Evolutionary conservation across 2,113 vertebrate species (phyloP).

Genomic region (Chloebia gouldiae): DNA sequence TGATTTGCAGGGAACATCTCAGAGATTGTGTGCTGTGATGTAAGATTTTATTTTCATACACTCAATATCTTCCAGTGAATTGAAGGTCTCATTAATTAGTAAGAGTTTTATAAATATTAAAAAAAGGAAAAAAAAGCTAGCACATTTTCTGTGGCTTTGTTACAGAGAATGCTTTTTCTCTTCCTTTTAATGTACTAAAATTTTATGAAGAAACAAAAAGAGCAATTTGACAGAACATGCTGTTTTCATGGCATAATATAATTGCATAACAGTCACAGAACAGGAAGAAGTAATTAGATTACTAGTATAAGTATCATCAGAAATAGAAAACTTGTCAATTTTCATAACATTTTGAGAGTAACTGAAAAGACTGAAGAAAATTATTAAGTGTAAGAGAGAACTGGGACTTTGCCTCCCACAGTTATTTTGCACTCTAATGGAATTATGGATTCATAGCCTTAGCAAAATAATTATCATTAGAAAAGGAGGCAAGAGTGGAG

Average conservation of each 20-base stretch:
- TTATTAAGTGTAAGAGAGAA: background rate
- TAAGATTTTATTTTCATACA: background rate
- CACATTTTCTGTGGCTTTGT: background rate
- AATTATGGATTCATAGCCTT: background rate
- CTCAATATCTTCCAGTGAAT: background rate
- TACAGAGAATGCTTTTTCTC: background rate
- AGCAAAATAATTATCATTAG: background rate
- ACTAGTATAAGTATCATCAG: constrained; percentile 6
- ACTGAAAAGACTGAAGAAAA: background rate
- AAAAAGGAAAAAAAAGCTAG: background rate
- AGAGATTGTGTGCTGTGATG: background rate
- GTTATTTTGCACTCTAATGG: background rate
- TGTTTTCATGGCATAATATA: constrained; percentile 24
- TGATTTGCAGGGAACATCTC: background rate
- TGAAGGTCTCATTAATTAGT: constrained; percentile 1
- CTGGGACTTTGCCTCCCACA: background rate
- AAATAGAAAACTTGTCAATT: constrained; percentile 22
- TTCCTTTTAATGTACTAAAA: background rate
- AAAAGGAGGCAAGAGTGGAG: background rate
- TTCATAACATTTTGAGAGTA: background rate
- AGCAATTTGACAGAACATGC: constrained; percentile 2
- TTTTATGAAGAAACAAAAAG: background rate
- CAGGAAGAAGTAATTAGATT: constrained; percentile 40
- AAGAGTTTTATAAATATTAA: background rate
- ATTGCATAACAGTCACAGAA: constrained; percentile 20